Evolutionary conservation across 2,888 invertebrate species (phyloP), one percentile per base, ranked within the genome.

Genomic region (Chelonus formosanus): DNA sequence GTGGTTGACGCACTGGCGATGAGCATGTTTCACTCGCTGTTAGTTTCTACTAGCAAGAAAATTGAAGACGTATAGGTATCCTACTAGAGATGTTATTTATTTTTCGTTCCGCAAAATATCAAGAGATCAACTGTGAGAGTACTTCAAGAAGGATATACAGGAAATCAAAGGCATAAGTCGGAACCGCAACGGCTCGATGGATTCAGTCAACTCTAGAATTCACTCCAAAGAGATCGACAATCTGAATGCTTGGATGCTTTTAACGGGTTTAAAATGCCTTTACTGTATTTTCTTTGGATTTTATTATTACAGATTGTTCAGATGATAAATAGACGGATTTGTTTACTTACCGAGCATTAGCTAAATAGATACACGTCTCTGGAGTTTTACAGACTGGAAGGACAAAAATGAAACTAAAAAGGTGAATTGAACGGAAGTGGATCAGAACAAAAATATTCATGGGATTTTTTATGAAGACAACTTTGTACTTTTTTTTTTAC

Each of bases 241-340:
- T 63, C 57, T 63, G 63, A 56, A 63, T 43, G 63, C 50, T 63
- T 50, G 48, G 63, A 57, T 63, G 43, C 50, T 63, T 63, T 63
- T 63, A 63, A 63, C 63, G 63, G 63, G 57, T 63, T 48, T 55
- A 63, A 31, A 44, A 63, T 57, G 50, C 43, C 56, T 63, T 56
- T 32, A 40, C 34, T 35, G 54, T 55, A 36, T 48, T 52, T 52
- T 59, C 48, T 10, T 59, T 59, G 36, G 34, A 60, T 60, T 52
- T 20, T 52, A 52, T 60, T 60, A 60, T 50, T 10, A 48, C 35
- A 47, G 20, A 59, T 48, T 47, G 52, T 35, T 48, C 5, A 40
- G 31, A 20, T 7, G 35, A 60, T 43, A 8, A 60, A 52, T 8
- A 20, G 20, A 1, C 20, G 20, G 20, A 20, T 20, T 20, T 20